phyloP scores from a whole-genome alignment of 2,797 vertebrate species.

The Esox masquinongy region DNA sequence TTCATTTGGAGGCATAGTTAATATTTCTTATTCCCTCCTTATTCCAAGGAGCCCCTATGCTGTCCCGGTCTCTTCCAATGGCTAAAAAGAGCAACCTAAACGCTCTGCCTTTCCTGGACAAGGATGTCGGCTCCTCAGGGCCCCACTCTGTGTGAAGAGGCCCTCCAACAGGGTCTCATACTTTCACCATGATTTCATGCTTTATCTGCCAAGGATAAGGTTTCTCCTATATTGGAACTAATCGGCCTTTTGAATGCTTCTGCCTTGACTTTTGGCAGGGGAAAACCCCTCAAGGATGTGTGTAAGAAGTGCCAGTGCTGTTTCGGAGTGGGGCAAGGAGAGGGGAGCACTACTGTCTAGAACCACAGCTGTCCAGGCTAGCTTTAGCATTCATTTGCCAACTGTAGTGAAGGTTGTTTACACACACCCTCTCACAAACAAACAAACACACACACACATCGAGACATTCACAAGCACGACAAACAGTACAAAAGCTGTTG shows the following conservation, averaged over 20 bases:
- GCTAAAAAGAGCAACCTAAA: neutral
- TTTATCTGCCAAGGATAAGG: conserved; percentile 46
- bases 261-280: conserved; percentile 37
- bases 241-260: conserved; percentile 43
- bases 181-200: conserved; percentile 51
- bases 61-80: neutral
- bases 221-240: conserved; percentile 42
- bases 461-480: conserved; percentile 7
- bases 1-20: neutral
- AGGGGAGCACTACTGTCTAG: neutral
- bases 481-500: conserved; percentile 18
- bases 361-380: conserved; percentile 17
- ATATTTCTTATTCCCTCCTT: neutral
- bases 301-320: neutral
- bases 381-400: neutral
- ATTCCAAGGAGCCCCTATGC: neutral
- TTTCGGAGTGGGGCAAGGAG: conserved; percentile 2
- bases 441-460: neutral
- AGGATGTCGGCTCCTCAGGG: neutral
- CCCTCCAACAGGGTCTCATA: conserved; percentile 37
- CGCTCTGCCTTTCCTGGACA: neutral
- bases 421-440: conserved; percentile 4
- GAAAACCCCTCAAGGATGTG: conserved; percentile 33
- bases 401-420: neutral
- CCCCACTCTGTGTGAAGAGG: neutral